phyloP scores from a whole-genome alignment of 2,797 vertebrate species.

The Stomatorhinus walkeri region DNA sequence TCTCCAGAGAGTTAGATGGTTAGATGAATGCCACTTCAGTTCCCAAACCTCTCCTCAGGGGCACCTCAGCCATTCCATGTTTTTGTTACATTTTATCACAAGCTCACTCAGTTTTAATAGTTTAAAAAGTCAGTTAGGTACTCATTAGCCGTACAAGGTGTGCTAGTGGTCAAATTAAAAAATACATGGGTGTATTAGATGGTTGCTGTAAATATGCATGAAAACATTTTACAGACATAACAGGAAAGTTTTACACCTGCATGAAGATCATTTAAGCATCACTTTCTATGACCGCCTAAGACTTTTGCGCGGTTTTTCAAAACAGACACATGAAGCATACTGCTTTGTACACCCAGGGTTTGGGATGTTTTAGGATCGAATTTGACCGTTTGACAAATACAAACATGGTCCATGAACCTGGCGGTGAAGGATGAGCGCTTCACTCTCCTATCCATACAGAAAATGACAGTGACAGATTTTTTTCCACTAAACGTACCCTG shows the following conservation, averaged over 20 bases:
- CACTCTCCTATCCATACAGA: not conserved
- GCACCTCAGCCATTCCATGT: not conserved
- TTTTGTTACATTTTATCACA: not conserved
- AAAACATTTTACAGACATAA: not conserved
- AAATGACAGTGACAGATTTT: not conserved
- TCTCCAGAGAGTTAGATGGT: not conserved
- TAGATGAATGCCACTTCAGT: not conserved
- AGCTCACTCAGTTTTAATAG: not conserved
- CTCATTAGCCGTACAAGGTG: not conserved
- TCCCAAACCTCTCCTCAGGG: not conserved
- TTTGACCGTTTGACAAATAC: not conserved
- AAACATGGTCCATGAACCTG: not conserved
- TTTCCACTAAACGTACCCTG: conserved; percentile 62
- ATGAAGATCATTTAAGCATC: not conserved
- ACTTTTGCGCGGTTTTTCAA: not conserved
- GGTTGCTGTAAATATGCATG: not conserved
- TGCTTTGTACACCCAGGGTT: not conserved
- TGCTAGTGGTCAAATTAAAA: not conserved
- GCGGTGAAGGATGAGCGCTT: not conserved
- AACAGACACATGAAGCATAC: not conserved
- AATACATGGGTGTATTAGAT: not conserved
- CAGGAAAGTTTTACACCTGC: too few species aligned
- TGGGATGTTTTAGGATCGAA: not conserved
- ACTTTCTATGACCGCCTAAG: not conserved
- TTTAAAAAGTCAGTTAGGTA: not conserved